A percentile compares a stretch with the other conserved stretches of the same genome.
Conservation (phyloP, 2,113 vertebrate genomes). For the Isurus oxyrinchus region DNA sequence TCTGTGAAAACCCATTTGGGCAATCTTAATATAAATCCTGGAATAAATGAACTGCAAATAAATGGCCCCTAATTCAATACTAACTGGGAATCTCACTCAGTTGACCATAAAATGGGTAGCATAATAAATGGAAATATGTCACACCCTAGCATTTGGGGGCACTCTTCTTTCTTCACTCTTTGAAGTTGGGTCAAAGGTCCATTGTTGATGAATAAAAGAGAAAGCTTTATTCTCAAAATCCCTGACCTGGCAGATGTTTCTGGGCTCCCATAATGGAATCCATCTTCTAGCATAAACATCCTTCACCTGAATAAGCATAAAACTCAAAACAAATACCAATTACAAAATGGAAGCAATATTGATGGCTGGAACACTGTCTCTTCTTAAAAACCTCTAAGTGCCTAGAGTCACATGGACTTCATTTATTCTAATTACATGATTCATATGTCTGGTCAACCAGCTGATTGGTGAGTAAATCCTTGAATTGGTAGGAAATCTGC, state of each 20-base stretch:
- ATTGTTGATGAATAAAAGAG: not conserved
- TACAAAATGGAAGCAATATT: not conserved
- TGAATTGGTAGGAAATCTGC: too few relatives aligned
- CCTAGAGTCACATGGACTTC: not conserved
- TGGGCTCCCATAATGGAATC: not conserved
- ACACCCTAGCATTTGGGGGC: not conserved
- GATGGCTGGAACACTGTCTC: not conserved
- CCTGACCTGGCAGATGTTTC: not conserved
- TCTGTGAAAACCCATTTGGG: not conserved
- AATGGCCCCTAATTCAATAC: not conserved
- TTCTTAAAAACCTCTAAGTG: not conserved
- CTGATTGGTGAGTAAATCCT: too few relatives aligned
- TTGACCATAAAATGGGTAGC: not conserved
- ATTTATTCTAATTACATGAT: not conserved
- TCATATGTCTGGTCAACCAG: not conserved
- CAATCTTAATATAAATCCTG: not conserved
- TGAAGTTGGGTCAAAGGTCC: not conserved
- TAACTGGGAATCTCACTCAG: not conserved
- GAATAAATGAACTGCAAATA: not conserved
- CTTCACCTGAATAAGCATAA: not conserved
- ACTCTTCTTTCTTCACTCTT: not conserved
- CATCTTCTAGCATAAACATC: not conserved
- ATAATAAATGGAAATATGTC: not conserved
- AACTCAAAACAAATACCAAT: not conserved
- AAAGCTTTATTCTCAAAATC: not conserved